A percentile compares a stretch with the other conserved stretches of the same genome.
These are phyloP conservation scores for Holacanthella duospinosa DNA, from an alignment of 2,888 invertebrate genomes.

Conservation along the genomic window DNA sequence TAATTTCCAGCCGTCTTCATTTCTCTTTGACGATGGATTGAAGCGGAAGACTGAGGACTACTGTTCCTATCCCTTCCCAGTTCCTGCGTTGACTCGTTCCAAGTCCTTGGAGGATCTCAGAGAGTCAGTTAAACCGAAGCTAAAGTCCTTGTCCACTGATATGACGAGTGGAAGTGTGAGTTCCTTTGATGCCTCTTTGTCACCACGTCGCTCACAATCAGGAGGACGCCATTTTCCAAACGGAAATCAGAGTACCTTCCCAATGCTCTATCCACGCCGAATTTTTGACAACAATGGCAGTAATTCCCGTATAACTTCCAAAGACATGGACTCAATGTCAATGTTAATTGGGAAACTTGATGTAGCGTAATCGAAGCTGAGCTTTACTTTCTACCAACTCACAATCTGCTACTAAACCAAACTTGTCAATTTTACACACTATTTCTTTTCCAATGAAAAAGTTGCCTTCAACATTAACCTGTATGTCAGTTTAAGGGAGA, in stretches of 20 bases:
- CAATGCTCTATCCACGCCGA: background rate
- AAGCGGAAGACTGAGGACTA: conserved; percentile 2
- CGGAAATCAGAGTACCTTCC: background rate
- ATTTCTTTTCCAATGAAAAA: background rate
- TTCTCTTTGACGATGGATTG: background rate
- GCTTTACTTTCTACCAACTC: too few relatives aligned
- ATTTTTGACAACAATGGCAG: background rate
- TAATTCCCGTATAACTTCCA: conserved; percentile 4
- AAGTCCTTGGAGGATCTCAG: conserved; percentile 38
- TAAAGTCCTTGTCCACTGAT: conserved; percentile 16
- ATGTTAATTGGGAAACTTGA: conserved; percentile 34
- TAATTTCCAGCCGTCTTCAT: conserved; percentile 3
- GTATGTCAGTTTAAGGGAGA: too few relatives aligned
- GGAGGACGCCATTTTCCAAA: conserved; percentile 12
- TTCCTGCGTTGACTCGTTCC: conserved; percentile 30
- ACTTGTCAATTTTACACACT: background rate
- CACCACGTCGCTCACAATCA: conserved; percentile 6
- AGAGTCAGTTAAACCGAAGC: conserved; percentile 28
- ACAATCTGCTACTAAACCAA: too few relatives aligned
- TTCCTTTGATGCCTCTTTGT: conserved; percentile 1
- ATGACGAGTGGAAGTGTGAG: background rate
- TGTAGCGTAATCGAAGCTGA: conserved; percentile 34
- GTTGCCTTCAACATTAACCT: background rate
- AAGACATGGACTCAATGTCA: conserved; percentile 36
- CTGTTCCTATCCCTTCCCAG: conserved; percentile 19